Evolutionary conservation across 2,113 vertebrate species (phyloP), one percentile per base, ranked within the genome.

Genomic region (Sylvilagus bachmani): DNA sequence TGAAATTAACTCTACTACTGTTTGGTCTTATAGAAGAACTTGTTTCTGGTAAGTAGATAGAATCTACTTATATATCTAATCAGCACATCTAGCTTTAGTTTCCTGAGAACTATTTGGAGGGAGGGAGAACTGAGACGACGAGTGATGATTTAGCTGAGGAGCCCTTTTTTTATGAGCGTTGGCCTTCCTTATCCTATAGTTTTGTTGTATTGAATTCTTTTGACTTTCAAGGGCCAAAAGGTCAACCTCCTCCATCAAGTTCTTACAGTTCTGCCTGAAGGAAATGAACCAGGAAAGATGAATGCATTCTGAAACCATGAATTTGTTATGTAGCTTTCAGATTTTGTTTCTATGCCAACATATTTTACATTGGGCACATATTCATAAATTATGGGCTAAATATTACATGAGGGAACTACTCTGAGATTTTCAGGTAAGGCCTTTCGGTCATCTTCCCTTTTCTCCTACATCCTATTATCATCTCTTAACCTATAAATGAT

Each of bases 201-300:
- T 93, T 55, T 66, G 33, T 82, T 58, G 33, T 49, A 64, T 73
- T 80, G 77, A 77, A 91, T 62, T 88, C 13, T 85, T 82, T 88
- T 77, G 22, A 64, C 33, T 69, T 95, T 80, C 22, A 94, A 81
- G 55, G 62, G 24, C 14, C 36, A 44, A 58, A 9, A 61, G 8
- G 10, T 81, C 49, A 75, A 67, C 58, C 61, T 91, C 12, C 49
- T 77, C 44, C 55, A 53, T 53, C 71, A 90, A 67, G 10, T 85
- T 86, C 25, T 91, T 69, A 89, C 71, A 33, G 29, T 53, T 95
- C 62, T 91, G 36, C 33, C 55, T 62, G 27, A 81, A 62, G 24
- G 49, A 78, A 83, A 66, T 31, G 25, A 61, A 49, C 13, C 13
- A 89, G 29, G 21, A 51, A 80, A n/a, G 31, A 77, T 33, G 44